Evolutionary conservation across 2,797 vertebrate genomes (phyloP).

Genomic region (Anguilla obscura): DNA sequence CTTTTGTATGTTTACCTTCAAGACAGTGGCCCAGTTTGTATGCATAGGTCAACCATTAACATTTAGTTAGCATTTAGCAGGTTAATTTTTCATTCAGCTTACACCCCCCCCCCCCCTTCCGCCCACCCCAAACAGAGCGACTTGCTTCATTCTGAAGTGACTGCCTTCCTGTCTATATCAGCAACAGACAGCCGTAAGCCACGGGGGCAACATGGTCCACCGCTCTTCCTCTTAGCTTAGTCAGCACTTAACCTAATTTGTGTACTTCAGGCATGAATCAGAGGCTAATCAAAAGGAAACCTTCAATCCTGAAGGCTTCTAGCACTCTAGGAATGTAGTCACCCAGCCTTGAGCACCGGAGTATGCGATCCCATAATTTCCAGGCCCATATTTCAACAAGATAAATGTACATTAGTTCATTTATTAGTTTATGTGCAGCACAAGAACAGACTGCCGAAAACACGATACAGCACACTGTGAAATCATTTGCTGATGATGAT

Average conservation of each 20-base stretch:
- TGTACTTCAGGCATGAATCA: constrained; percentile 2
- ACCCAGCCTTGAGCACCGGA: neutral
- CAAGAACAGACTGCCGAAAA: neutral
- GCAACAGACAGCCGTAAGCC: neutral
- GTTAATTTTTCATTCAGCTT: neutral
- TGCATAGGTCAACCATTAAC: neutral
- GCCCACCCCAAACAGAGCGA: no score
- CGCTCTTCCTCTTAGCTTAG: constrained; percentile 6
- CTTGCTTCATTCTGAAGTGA: neutral
- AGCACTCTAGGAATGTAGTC: neutral
- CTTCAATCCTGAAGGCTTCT: neutral
- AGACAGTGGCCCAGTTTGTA: neutral
- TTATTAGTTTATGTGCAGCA: neutral
- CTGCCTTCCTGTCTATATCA: neutral
- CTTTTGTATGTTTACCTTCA: neutral
- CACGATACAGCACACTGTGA: neutral
- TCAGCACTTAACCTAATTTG: constrained; percentile 2
- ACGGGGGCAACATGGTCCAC: neutral
- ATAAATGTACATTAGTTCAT: neutral
- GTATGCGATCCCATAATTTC: neutral
- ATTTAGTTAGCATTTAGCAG: neutral
- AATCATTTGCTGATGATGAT: neutral
- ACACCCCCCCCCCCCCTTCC: no score
- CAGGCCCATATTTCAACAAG: neutral
- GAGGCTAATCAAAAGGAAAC: neutral